A percentile compares a stretch with the other conserved stretches of the same genome.
Evolutionary conservation across 1,140 invertebrate genomes (phyloP).

Genomic region (Drosophila busckii): DNA sequence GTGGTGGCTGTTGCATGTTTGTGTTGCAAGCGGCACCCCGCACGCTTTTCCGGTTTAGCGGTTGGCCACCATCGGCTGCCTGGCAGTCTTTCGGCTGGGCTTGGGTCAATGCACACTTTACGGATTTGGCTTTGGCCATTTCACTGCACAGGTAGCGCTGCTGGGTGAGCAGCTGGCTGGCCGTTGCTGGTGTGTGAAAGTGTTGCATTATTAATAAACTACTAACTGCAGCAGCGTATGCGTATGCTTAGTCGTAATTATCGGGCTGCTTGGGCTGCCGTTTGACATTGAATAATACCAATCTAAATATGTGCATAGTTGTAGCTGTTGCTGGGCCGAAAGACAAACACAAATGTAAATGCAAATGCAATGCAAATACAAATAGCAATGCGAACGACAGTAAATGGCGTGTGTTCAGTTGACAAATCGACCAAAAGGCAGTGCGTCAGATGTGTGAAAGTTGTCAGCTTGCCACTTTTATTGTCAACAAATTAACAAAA

Average conservation of each 20-base stretch:
- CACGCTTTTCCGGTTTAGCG: constrained; percentile 28
- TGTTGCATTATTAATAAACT: constrained; percentile 45
- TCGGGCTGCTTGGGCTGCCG: constrained; percentile 8
- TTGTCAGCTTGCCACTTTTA: constrained; percentile 67
- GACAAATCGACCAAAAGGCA: constrained; percentile 8
- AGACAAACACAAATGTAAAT: neutral
- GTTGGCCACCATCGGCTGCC: constrained; percentile 16
- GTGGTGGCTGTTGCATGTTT: neutral
- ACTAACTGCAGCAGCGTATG: constrained; percentile 19
- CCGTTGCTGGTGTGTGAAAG: constrained; percentile 57
- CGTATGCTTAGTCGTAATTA: constrained; percentile 33
- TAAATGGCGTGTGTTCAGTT: constrained; percentile 1
- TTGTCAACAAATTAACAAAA: constrained; percentile 68
- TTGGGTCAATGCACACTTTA: constrained; percentile 72
- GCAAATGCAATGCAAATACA: constrained; percentile 7
- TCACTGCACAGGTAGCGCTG: constrained; percentile 34
- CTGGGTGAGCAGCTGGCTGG: neutral
- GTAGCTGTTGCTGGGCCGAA: constrained; percentile 28
- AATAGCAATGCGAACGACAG: constrained; percentile 2
- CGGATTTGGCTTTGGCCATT: constrained; percentile 64
- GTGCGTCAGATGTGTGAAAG: constrained; percentile 63
- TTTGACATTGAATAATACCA: constrained; percentile 71
- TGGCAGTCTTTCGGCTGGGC: constrained; percentile 22
- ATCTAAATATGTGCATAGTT: constrained; percentile 15
- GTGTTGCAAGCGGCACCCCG: constrained; percentile 3